Conservation (phyloP, 2,797 vertebrate genomes). For the Psittacula echo region DNA sequence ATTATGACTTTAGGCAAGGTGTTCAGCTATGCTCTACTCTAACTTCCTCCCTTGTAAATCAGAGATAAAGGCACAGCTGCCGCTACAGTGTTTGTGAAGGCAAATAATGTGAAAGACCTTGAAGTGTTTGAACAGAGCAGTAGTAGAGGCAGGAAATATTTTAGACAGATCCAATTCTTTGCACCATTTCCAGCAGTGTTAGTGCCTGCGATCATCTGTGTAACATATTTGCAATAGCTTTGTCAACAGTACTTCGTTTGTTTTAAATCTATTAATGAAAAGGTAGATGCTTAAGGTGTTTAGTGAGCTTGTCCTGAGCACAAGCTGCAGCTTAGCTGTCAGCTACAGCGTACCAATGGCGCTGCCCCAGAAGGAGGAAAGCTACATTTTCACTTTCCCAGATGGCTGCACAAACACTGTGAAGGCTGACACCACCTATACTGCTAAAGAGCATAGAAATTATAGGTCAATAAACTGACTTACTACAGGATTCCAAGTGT, state of each 20-base stretch:
- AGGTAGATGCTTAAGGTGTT: neutral
- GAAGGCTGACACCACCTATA: neutral
- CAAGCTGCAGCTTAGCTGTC: neutral
- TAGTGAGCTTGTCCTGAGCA: slow-evolving; percentile 7
- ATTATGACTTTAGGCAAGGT: neutral
- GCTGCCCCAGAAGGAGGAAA: neutral
- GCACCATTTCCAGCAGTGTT: neutral
- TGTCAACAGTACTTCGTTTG: slow-evolving; percentile 11
- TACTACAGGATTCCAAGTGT: neutral
- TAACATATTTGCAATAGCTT: neutral
- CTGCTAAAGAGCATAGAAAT: neutral
- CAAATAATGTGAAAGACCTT: neutral
- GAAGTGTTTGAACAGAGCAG: neutral
- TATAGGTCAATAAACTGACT: neutral
- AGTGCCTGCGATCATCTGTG: neutral
- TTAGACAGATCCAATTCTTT: neutral
- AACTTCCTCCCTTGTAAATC: neutral
- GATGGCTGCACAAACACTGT: neutral
- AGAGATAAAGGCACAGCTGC: slow-evolving; percentile 17
- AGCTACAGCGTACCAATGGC: neutral
- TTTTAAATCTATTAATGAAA: slow-evolving; percentile 31
- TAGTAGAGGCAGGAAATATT: neutral
- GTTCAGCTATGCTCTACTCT: neutral
- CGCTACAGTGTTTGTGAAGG: neutral
- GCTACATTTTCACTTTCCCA: neutral